phyloP scores from a whole-genome alignment of 2,113 vertebrate species.

The Formicarius rufipectus region DNA sequence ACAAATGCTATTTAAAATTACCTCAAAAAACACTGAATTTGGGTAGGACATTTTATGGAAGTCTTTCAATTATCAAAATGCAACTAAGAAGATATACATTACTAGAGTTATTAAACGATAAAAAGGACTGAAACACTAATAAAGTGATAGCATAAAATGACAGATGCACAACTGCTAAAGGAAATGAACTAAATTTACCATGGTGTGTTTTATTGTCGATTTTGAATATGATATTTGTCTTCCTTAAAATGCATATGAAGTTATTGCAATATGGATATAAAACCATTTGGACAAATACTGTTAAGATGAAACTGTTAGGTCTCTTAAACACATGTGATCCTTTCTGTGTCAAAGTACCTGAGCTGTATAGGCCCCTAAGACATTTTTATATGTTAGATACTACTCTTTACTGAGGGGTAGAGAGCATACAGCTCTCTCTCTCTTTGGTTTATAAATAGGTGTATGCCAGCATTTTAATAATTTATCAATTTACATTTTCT shows the following conservation, averaged over 20 bases:
- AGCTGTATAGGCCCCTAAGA: not conserved
- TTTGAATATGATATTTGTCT: not conserved
- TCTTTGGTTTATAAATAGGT: not conserved
- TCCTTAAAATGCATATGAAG: constrained; percentile 20
- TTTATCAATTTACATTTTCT: not conserved
- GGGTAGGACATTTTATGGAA: not conserved
- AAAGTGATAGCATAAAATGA: not conserved
- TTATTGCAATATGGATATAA: not conserved
- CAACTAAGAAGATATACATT: not conserved
- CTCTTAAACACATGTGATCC: not conserved
- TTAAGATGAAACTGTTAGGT: not conserved
- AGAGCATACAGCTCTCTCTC: not conserved
- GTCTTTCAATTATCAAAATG: not conserved
- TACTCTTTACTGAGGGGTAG: not conserved
- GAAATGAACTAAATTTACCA: not conserved
- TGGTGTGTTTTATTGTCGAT: not conserved
- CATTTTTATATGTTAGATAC: not conserved
- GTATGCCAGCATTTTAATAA: not conserved
- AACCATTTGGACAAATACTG: constrained; percentile 1
- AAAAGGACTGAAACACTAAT: not conserved
- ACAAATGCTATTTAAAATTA: not conserved
- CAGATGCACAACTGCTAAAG: not conserved
- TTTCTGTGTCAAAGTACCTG: not conserved
- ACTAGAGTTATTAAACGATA: not conserved
- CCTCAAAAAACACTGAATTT: not conserved